Percentiles rank a stretch among this genome's conserved stretches.
phyloP scores from a whole-genome alignment of 35 echinoderm and acorn worm genomes.

The Lytechinus variegatus region DNA sequence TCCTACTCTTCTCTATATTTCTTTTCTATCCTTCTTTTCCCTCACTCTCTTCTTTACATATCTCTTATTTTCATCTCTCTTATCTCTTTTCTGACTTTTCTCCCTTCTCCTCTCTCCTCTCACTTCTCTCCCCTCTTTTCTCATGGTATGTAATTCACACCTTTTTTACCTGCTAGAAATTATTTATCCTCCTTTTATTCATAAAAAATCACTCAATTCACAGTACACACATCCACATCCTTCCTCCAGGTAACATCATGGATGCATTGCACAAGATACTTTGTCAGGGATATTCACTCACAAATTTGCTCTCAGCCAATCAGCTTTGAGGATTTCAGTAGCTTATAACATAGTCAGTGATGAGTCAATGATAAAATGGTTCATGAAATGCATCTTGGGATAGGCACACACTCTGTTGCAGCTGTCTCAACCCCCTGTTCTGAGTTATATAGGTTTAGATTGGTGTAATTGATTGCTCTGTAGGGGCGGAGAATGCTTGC shows the following conservation, averaged over 20 bases:
- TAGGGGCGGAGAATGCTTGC: constrained; percentile 12
- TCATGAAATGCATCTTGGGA: background rate
- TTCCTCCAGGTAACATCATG: background rate
- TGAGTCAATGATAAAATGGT: no score
- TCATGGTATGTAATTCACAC: background rate
- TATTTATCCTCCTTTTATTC: background rate
- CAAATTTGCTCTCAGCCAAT: no score
- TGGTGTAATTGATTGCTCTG: constrained; percentile 14
- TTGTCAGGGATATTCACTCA: no score
- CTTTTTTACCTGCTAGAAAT: background rate
- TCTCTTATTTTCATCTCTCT: background rate
- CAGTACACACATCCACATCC: background rate
- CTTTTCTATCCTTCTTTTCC: background rate
- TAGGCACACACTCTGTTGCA: background rate
- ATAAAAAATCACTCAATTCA: background rate
- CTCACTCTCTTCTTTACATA: background rate
- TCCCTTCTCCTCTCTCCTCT: background rate
- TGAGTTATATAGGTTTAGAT: background rate
- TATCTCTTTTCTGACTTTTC: background rate
- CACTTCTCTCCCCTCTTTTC: background rate
- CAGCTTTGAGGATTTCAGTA: no score
- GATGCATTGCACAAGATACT: no score
- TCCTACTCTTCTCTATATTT: background rate
- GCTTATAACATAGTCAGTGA: no score
- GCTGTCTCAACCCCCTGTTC: constrained; percentile 26